Percentiles rank a stretch among this genome's conserved stretches.
These are phyloP conservation scores for Sebastes schlegelii DNA, from an alignment of 2,113 vertebrate genomes.

Conservation along the genomic window DNA sequence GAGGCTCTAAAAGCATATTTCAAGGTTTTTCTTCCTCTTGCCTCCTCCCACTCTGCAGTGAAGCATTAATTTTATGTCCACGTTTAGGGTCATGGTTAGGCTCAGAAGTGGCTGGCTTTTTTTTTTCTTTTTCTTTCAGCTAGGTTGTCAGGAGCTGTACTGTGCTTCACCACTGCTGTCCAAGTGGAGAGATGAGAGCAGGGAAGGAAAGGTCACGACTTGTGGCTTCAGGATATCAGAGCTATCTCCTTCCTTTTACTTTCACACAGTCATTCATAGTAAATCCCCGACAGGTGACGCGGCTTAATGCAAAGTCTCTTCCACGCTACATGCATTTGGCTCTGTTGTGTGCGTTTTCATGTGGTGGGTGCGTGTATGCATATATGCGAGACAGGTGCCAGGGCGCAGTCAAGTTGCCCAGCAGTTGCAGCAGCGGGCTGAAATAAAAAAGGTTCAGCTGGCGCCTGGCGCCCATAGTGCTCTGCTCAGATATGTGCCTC, in stretches of 20 bases:
- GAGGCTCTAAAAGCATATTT: conserved; percentile 38
- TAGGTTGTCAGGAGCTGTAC: not conserved
- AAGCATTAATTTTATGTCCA: conserved; percentile 33
- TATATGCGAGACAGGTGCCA: conserved; percentile 78
- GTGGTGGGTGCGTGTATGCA: conserved; percentile 38
- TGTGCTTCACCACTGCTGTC: not conserved
- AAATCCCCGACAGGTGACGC: conserved; percentile 77
- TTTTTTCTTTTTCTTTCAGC: not conserved
- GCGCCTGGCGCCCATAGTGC: conserved; percentile 70
- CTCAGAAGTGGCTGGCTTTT: not conserved
- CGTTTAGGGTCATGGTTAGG: conserved; percentile 27
- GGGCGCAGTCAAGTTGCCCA: conserved; percentile 72
- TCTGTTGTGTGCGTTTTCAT: conserved; percentile 43
- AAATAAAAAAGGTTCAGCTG: conserved; percentile 80
- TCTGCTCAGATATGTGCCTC: conserved; percentile 77
- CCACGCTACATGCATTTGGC: conserved; percentile 28
- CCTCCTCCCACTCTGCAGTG: not conserved
- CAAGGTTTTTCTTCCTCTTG: conserved; percentile 25
- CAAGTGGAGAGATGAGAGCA: not conserved
- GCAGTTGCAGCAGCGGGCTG: conserved; percentile 66
- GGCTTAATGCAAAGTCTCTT: conserved; percentile 47
- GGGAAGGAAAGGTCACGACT: conserved; percentile 39
- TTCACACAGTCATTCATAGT: conserved; percentile 36
- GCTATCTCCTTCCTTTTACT: conserved; percentile 26
- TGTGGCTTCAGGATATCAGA: conserved; percentile 27